Evolutionary conservation across 2,888 invertebrate genomes (phyloP).

Genomic region (Megaustenia siamemsis): DNA sequence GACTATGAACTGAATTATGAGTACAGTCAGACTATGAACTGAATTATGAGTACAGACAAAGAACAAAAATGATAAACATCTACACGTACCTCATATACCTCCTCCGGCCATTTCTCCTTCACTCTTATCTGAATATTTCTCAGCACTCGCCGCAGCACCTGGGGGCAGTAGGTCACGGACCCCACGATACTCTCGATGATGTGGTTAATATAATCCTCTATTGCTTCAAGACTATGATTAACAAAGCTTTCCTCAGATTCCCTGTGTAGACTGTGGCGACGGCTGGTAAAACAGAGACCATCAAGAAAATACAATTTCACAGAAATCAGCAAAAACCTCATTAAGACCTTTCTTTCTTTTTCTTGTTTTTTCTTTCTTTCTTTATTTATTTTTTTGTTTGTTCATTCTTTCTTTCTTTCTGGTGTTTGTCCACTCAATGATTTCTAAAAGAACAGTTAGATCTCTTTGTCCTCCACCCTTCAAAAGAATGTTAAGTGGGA

Average conservation of each 20-base stretch:
- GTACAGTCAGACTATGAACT: too few relatives aligned
- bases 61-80: background rate
- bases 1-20: too few relatives aligned
- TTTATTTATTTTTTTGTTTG: too few relatives aligned
- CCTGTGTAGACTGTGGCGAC: conserved; percentile 61
- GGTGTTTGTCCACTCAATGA: too few relatives aligned
- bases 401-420: too few relatives aligned
- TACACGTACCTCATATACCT: conserved; percentile 61
- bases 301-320: background rate
- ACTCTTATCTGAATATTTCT: conserved; percentile 62
- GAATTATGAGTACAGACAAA: background rate
- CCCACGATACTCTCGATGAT: conserved; percentile 63
- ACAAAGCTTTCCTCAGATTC: conserved; percentile 63
- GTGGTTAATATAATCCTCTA: conserved; percentile 60
- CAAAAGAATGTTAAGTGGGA: too few relatives aligned
- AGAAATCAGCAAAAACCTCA: background rate
- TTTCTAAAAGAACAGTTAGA: too few relatives aligned
- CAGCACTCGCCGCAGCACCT: conserved; percentile 64
- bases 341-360: too few relatives aligned
- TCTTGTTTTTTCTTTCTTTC: too few relatives aligned
- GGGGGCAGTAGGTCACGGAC: conserved; percentile 63
- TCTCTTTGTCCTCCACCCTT: too few relatives aligned
- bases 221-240: conserved; percentile 62
- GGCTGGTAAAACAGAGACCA: conserved; percentile 10
- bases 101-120: conserved; percentile 65